A percentile compares a stretch with the other conserved stretches of the same genome.
These are phyloP conservation scores for Phragmatobia fuliginosa DNA, from an alignment of 2,888 invertebrate genomes.

Conservation along the genomic window DNA sequence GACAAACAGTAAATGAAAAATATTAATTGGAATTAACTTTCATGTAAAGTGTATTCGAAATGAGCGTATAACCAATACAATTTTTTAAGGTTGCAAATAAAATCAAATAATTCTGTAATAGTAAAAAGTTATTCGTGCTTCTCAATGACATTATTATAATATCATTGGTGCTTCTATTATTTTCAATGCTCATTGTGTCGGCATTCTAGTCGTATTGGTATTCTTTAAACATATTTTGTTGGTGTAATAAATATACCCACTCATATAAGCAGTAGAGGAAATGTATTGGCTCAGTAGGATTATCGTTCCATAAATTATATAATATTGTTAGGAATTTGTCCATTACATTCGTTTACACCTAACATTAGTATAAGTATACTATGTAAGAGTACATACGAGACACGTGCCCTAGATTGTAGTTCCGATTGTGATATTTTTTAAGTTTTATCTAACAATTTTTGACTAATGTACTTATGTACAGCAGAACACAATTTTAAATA, in stretches of 20 bases:
- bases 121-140: conserved; percentile 11
- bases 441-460: conserved; percentile 31
- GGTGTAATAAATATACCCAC: conserved; percentile 39
- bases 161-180: conserved; percentile 34
- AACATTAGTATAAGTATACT: conserved; percentile 50
- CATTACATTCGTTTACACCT: conserved; percentile 59
- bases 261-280: conserved; percentile 53
- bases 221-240: conserved; percentile 45
- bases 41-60: neutral
- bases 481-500: conserved; percentile 10
- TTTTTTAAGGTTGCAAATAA: conserved; percentile 2
- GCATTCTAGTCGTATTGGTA: conserved; percentile 73
- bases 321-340: conserved; percentile 57
- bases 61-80: neutral
- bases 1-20: neutral
- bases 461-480: conserved; percentile 10
- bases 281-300: conserved; percentile 69
- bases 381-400: conserved; percentile 60
- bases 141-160: conserved; percentile 20
- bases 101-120: neutral
- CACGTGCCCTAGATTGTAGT: conserved; percentile 67
- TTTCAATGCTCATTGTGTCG: conserved; percentile 52
- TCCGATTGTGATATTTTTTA: conserved; percentile 77
- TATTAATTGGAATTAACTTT: neutral
- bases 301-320: conserved; percentile 61